Evolutionary conservation across 2,888 invertebrate species (phyloP).

Genomic region (Seira musarum): DNA sequence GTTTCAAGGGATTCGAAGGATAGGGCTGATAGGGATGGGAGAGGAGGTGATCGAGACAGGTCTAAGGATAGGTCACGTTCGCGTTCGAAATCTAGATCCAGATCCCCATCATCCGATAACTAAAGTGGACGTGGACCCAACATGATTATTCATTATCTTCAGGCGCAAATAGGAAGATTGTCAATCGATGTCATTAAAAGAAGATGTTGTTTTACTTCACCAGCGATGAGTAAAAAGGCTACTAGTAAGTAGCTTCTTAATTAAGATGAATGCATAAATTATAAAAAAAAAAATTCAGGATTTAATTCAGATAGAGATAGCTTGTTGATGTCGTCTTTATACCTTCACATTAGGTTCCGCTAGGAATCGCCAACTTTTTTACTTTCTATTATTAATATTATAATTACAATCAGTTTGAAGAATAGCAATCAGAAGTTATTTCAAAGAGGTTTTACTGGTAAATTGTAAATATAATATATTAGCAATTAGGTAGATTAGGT

Average conservation of each 20-base stretch:
- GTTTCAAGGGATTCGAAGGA: slow-evolving; percentile 61
- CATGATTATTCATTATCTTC: not conserved
- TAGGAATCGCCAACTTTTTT: slow-evolving; percentile 45
- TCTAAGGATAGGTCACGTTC: slow-evolving; percentile 62
- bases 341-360: not conserved
- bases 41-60: slow-evolving; percentile 45
- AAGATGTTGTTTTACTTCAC: slow-evolving; percentile 36
- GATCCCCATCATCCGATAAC: slow-evolving; percentile 53
- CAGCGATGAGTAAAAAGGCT: slow-evolving; percentile 41
- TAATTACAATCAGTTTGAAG: not conserved
- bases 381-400: slow-evolving; percentile 33
- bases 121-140: slow-evolving; percentile 6
- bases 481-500: not conserved
- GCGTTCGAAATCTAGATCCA: slow-evolving; percentile 62
- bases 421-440: slow-evolving; percentile 22
- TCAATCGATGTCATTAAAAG: slow-evolving; percentile 5
- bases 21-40: slow-evolving; percentile 54
- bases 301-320: too few relatives aligned
- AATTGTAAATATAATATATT: not conserved
- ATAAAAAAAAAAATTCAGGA: too few relatives aligned
- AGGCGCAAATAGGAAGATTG: slow-evolving; percentile 1
- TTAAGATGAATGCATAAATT: slow-evolving; percentile 19
- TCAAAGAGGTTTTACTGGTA: slow-evolving; percentile 6
- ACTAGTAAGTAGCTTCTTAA: slow-evolving; percentile 57
- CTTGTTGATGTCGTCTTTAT: too few relatives aligned